Evolutionary conservation across 2,113 vertebrate genomes (phyloP), one percentile per base, ranked within the genome.

Genomic region (Ceratotherium simum): DNA sequence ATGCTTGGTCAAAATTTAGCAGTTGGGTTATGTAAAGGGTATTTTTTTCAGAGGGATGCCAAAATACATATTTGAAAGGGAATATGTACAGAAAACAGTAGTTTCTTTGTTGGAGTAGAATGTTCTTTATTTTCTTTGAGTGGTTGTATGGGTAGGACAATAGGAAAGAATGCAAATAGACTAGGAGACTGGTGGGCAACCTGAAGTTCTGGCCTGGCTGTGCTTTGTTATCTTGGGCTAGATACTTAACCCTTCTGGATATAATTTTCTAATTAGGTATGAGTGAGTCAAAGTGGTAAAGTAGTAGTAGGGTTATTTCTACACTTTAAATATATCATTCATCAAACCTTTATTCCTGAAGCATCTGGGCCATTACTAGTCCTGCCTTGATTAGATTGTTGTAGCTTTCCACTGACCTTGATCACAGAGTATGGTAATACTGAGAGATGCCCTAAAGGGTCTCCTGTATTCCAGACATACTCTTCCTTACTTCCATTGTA

Each of bases 51-150:
- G 54, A 67, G 16, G 18, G 16, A 76, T 73, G 3, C 36, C 69
- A 29, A 70, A 36, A 56, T 80, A 25, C 16, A 23, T 90, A 79
- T 91, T 91, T 97, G 27, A 33, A 87, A 83, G 93, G 16, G 16
- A 13, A 17, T 72, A n/a, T 64, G 9, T 6, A 93, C 2, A 36
- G 29, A 25, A 96, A 89, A 33, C 8, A 70, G 46, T 58, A 62
- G 16, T 79, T 93, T 75, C 56, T 88, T 93, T 96, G 39, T n/a
- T 93, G 31, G 58, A 23, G 12, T 62, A 90, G 58, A 33, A 62
- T 70, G 11, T 82, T 91, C 33, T 95, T 82, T 73, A 18, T 93
- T 94, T 90, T 81, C 23, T 96, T 93, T 64, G 25, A 42, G 64
- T 82, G 60, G 4, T 48, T 85, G 25, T 75, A 16, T 88, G 70